Conservation (phyloP, 2,797 vertebrate genomes). For the Prunella strophiata region DNA sequence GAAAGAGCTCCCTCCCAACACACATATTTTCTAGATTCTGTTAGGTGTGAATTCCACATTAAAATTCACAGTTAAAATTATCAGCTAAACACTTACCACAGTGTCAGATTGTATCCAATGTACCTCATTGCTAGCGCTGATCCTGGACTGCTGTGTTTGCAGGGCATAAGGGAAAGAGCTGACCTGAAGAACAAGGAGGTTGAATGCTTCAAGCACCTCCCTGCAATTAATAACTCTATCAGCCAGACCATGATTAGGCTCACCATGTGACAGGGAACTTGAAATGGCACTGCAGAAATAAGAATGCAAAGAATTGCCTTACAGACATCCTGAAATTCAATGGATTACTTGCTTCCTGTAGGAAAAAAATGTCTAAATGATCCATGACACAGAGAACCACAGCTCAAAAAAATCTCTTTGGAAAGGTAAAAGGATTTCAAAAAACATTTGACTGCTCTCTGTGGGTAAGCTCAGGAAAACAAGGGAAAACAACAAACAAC, state of each 20-base stretch:
- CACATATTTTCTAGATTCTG: background rate
- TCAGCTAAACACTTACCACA: constrained; percentile 78
- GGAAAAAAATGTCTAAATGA: background rate
- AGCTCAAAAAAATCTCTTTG: background rate
- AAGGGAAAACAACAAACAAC: background rate
- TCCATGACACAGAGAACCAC: background rate
- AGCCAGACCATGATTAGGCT: constrained; percentile 91
- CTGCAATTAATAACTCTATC: constrained; percentile 96
- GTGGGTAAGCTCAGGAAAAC: background rate
- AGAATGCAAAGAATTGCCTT: constrained; percentile 43
- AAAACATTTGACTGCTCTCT: background rate
- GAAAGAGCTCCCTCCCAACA: background rate
- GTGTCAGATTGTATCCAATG: constrained; percentile 88
- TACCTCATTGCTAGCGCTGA: constrained; percentile 91
- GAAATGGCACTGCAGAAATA: constrained; percentile 86
- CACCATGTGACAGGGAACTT: constrained; percentile 91
- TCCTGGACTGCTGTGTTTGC: constrained; percentile 93
- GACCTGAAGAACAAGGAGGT: constrained; percentile 97
- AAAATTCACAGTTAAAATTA: background rate
- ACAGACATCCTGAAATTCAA: background rate
- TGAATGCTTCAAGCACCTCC: constrained; percentile 93
- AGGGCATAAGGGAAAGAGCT: constrained; percentile 95
- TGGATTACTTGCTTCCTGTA: background rate
- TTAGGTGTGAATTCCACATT: background rate
- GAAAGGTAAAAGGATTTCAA: background rate